Base-by-base conservation (phyloP, 2,113 vertebrate species). In the Baryphthengus martii region DNA sequence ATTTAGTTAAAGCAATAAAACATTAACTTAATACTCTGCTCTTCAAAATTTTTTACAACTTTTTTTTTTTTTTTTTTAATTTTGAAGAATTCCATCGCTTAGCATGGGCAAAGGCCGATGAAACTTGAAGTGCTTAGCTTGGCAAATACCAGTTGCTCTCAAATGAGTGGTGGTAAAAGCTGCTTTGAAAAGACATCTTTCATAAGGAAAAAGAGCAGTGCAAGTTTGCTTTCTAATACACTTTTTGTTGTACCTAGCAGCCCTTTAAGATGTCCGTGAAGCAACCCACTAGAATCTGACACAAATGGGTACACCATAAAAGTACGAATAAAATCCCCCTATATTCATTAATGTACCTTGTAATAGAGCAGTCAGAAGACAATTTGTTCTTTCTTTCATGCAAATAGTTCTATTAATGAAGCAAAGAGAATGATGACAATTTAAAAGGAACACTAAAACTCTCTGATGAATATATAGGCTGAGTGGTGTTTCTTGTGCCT, bases 331-430 rank as follows among this genome's bases (percentile, higher is more conserved):
- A 96, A 96, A 72, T 65, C 74, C 61, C 56, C 19, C 93, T 84
- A 55, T 73, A 89, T 93, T 97, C 45, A 96, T 97, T 97, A 96
- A 97, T 89, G 67, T 93, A 56, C 75, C 93, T 90, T 97, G 71
- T 96, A 96, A 96, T 91, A 88, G 74, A 87, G 21, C 74, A 75
- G 95, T 91, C 96, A 78, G 87, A 95, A 97, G 85, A 92, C 84
- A 90, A 95, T 97, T 97, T 73, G 77, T 96, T 96, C 85, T 91
- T 95, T 92, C 62, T 95, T 82, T 96, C 94, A 94, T 80, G 88
- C 79, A 94, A 82, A 90, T 88, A 94, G 91, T 93, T 96, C 61
- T 94, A 92, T 96, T 95, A 96, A 92, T 79, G 78, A 70, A 85
- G 67, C 73, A 96, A 63, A 58, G 93, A 95, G 85, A 87, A 95